phyloP scores from a whole-genome alignment of 2,888 invertebrate genomes.

The Harpalus rufipes region DNA sequence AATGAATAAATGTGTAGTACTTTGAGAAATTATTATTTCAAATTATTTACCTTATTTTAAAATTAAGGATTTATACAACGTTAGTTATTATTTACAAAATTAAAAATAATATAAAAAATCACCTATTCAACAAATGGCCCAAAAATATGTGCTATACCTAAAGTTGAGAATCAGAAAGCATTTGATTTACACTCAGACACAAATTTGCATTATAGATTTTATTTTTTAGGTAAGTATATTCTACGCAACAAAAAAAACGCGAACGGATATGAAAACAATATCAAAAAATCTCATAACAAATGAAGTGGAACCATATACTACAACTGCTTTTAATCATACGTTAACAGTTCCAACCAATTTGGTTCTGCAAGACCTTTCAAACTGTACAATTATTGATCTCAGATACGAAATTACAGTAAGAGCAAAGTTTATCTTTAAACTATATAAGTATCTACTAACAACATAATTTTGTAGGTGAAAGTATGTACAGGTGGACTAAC shows the following conservation, averaged over 20 bases:
- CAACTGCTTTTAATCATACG: background rate
- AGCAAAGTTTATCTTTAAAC: too few relatives aligned
- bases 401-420: background rate
- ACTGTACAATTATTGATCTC: conserved; percentile 24
- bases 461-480: conserved; percentile 21
- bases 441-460: background rate
- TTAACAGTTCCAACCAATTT: background rate
- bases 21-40: too few relatives aligned
- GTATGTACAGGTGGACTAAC: background rate
- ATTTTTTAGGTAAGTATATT: background rate
- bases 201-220: too few relatives aligned
- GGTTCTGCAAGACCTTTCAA: background rate
- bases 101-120: too few relatives aligned
- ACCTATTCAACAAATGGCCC: too few relatives aligned
- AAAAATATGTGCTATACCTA: too few relatives aligned
- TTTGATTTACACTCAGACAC: too few relatives aligned
- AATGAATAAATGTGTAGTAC: too few relatives aligned
- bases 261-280: background rate
- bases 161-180: too few relatives aligned
- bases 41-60: too few relatives aligned
- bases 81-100: too few relatives aligned
- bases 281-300: background rate
- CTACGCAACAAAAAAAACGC: background rate
- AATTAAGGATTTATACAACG: too few relatives aligned
- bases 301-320: background rate